Evolutionary conservation across 2,888 invertebrate species (phyloP), one percentile per base, ranked within the genome.

Genomic region (Labia minor): DNA sequence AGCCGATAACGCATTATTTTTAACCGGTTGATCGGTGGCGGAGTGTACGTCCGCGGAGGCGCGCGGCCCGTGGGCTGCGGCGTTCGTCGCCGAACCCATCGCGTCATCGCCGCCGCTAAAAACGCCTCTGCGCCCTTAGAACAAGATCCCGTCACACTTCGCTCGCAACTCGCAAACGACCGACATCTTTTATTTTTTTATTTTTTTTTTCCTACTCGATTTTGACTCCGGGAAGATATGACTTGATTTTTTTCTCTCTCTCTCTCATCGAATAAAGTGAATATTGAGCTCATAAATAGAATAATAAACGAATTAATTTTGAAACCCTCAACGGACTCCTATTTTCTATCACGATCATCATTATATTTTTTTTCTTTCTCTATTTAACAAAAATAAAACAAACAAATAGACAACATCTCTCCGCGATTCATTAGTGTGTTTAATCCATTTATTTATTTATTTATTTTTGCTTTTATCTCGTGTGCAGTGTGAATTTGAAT

Each of bases 81-180:
- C 20, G 62, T 37, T 19, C 19, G 14, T 21, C 11, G 64, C 1
- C 18, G 64, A 4, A 19, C 64, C 16, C 64, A 20, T 37, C 65
- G 19, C 66, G 20, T 65, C 63, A 61, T 21, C 65, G 67, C 65
- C 26, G 64, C 26, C 61, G 65, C 64, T 61, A n/a, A n/a, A n/a
- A 65, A 26, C 63, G 33, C 65, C 1, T 65, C 66, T 37, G 20
- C 64, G 66, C 68, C 62, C 21, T 37, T 67, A 66, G 66, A 66
- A 65, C 63, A 64, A 63, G 64, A 68, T 65, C 64, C 64, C 66
- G 76, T 81, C 87, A 88, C 87, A 88, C 87, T 87, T 88, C 88
- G 88, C 88, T 88, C 86, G 86, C 88, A 86, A 88, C 88, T 88
- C 87, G 88, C 88, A 89, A 89, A 89, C 90, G 90, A 90, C 88